phyloP scores from a whole-genome alignment of 2,113 vertebrate species.

The Danionella cerebrum region DNA sequence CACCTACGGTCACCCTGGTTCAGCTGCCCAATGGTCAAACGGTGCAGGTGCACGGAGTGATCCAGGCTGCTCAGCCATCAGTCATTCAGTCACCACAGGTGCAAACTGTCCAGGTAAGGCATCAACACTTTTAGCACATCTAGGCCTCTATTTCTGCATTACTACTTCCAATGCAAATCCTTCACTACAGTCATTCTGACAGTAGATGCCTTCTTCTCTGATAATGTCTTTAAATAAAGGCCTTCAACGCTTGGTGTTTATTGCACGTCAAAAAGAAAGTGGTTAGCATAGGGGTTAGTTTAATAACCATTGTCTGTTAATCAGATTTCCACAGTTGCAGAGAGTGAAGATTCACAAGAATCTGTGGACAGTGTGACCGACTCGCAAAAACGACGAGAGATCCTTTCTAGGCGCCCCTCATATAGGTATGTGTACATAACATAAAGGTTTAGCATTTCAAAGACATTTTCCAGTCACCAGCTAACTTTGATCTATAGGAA shows the following conservation, averaged over 20 bases:
- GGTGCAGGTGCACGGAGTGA: slow-evolving; percentile 96
- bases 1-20: slow-evolving; percentile 88
- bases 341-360: slow-evolving; percentile 97
- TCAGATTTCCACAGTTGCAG: slow-evolving; percentile 93
- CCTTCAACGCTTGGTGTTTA: too few relatives aligned
- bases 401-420: slow-evolving; percentile 91
- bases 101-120: slow-evolving; percentile 89
- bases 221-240: too few relatives aligned
- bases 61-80: slow-evolving; percentile 94
- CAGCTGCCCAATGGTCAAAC: slow-evolving; percentile 97
- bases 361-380: slow-evolving; percentile 97
- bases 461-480: background rate
- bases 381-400: slow-evolving; percentile 95
- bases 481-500: slow-evolving; percentile 67
- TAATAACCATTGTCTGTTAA: background rate
- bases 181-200: too few relatives aligned
- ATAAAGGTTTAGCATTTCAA: background rate
- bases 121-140: background rate
- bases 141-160: background rate
- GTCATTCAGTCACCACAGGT: slow-evolving; percentile 98
- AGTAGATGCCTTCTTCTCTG: too few relatives aligned
- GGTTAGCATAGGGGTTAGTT: too few relatives aligned
- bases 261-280: too few relatives aligned
- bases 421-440: slow-evolving; percentile 74
- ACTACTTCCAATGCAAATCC: background rate